These are phyloP conservation scores for Tribolium castaneum DNA, from an alignment of 1,140 invertebrate genomes.

Conservation along the genomic window DNA sequence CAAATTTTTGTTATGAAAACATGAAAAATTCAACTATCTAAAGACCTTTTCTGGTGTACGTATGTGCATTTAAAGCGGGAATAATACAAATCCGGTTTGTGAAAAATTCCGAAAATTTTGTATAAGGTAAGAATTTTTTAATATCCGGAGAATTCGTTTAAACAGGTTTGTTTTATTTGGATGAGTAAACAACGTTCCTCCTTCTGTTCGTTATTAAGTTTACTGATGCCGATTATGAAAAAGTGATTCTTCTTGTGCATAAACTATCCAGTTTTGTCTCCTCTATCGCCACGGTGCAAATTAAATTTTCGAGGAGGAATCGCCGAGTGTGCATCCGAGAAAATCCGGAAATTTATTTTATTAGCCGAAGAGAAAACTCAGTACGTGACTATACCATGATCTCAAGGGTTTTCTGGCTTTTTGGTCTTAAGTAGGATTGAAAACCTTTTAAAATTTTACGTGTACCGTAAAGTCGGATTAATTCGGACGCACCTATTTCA, in stretches of 20 bases:
- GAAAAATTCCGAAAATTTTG: neutral
- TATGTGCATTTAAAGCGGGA: neutral
- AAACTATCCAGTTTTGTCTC: neutral
- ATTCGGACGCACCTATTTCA: conserved; percentile 25
- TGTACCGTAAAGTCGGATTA: conserved; percentile 45
- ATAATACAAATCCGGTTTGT: neutral
- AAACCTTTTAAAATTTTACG: conserved; percentile 50
- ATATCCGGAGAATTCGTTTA: too few relatives aligned
- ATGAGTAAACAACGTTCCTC: neutral
- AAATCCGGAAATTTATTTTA: conserved; percentile 35
- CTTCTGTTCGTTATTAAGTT: neutral
- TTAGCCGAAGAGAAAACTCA: conserved; percentile 29
- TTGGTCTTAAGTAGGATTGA: conserved; percentile 47
- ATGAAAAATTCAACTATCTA: too few relatives aligned
- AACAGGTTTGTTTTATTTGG: neutral
- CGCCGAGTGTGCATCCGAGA: conserved; percentile 16
- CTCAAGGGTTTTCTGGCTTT: conserved; percentile 43
- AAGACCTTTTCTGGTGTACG: too few relatives aligned
- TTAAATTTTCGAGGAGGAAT: conserved; percentile 26
- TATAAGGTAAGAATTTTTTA: too few relatives aligned
- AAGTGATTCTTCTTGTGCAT: neutral
- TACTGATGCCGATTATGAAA: neutral
- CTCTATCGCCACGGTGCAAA: neutral
- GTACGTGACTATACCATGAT: conserved; percentile 45
- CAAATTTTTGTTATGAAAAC: too few relatives aligned